Base-by-base conservation (phyloP, 1,140 invertebrate genomes). In the Drosophila sp. region DNA sequence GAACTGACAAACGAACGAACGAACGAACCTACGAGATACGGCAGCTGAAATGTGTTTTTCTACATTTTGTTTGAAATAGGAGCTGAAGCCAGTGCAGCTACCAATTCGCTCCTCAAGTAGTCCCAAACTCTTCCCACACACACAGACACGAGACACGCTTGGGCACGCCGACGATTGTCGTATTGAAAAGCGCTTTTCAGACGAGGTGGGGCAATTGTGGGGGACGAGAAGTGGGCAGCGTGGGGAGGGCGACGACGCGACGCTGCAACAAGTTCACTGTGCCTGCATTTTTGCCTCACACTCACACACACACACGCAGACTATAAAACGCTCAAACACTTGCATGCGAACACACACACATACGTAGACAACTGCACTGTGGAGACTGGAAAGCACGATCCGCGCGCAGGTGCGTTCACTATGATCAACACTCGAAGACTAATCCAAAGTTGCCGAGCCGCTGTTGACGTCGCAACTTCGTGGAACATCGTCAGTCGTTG, bases 41-140 rank as follows among this genome's bases (percentile, higher is more conserved):
- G 83, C 83, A 87, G 80, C 84, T 89, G 84, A 89, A 89, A 89
- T 89, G 84, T 89, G 89, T 91, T 91, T 91, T 90, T 84, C 87
- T 91, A 89, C 83, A 91, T 91, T 91, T 89, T 91, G 90, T 90
- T 91, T 91, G 90, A 91, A 91, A 91, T 91, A 90, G 90, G 90
- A 91, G 90, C 90, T 91, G 90, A 91, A 90, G 90, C 90, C 83
- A 90, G 90, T 91, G 90, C 90, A 91, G 90, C 90, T 91, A 91
- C 90, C 90, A 91, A 90, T 86, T 91, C 87, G 90, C 90, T 91
- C 90, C 90, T 91, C 90, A 90, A 91, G 90, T 91, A 91, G 90
- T 91, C 90, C 90, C 87, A 84, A 91, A 86, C 90, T 91, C 90
- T 91, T 90, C 90, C 90, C 90, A 91, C 90, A 91, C 90, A 84